Evolutionary conservation across 2,113 vertebrate species (phyloP), one percentile per base, ranked within the genome.

Genomic region (Gorsachius goisagi): DNA sequence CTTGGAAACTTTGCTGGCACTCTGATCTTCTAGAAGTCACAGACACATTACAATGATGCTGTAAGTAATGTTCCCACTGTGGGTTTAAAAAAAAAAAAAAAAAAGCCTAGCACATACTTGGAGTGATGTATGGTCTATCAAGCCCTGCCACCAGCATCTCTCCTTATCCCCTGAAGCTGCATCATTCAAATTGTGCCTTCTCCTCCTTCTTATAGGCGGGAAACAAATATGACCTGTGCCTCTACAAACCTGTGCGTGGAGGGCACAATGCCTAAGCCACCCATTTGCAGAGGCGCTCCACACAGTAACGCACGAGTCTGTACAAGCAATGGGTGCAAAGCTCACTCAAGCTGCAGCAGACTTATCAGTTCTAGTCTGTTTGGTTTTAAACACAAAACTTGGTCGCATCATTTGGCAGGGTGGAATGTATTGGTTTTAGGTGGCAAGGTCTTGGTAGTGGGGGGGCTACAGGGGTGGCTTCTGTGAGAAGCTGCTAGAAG

Each of bases 51-150:
- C 23, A 88, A 27, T 6, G 33, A 58, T 59, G 37, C 76, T 56
- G 2, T 53, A 78, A 75, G 20, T 56, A 63, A 67, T 0, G 1
- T 33, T 64, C 24, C 53, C 15, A 45, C 37, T 30, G 20, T 12
- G 35, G 33, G 26, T n/a, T 59, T 73, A 82, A 78, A 95, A 90
- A 77, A 90, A 77, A 49, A 4, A 45, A 17, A 45, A 19, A 47
- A 39, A 39, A 39, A 39, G 11, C 12, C 24, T 37, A 60, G 39
- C 55, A n/a, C 0, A 0, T 39, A 45, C n/a, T 59, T 59, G 20
- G 39, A 69, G 50, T 10, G 20, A 72, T 27, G 32, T 3, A 49
- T 9, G 11, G 19, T 58, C 24, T 78, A 53, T n/a, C 37, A 89
- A 78, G 41, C 60, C 30, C 78, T 81, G 33, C 21, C 21, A 62